These are phyloP conservation scores for Carollia perspicillata DNA, from an alignment of 2,113 vertebrate species.

Conservation along the genomic window DNA sequence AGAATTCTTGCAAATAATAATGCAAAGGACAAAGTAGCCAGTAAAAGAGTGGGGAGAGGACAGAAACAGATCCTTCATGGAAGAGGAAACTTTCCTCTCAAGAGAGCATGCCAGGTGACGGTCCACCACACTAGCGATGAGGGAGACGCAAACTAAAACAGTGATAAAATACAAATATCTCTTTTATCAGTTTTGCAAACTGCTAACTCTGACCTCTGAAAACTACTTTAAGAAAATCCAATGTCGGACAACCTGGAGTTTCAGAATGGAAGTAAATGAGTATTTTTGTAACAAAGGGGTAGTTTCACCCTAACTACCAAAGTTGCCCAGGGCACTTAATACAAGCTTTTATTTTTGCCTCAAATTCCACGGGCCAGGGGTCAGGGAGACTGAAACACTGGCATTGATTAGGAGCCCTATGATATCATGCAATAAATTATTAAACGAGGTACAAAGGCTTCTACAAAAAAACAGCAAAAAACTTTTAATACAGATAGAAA, in stretches of 20 bases:
- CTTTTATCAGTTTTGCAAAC: neutral
- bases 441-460: neutral
- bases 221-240: slow-evolving; percentile 1
- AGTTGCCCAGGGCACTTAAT: neutral
- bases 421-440: neutral
- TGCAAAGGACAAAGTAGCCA: neutral
- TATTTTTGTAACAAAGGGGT: neutral
- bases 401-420: neutral
- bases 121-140: neutral
- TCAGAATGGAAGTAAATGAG: neutral
- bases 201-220: neutral
- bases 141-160: neutral
- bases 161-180: neutral
- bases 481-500: neutral
- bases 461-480: neutral
- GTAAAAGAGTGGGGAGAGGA: neutral
- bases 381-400: neutral
- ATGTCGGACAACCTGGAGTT: neutral
- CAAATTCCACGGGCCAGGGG: neutral
- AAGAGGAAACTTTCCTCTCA: neutral
- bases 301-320: neutral
- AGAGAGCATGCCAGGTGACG: neutral
- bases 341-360: neutral
- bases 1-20: neutral
- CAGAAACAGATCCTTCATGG: neutral